Evolutionary conservation across 1,140 invertebrate genomes (phyloP).

Genomic region (Papilio aristodemus): DNA sequence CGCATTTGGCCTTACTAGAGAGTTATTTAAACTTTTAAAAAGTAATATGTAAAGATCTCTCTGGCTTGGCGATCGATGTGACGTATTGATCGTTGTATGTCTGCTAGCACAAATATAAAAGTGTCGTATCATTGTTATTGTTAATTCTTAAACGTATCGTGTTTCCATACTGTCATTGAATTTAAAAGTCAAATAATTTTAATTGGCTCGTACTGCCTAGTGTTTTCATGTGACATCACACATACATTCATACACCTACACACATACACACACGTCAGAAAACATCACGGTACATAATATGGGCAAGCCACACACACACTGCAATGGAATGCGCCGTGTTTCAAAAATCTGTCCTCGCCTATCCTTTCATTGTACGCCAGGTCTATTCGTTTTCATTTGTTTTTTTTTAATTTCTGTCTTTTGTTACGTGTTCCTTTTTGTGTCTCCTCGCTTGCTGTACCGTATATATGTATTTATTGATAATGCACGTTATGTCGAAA

Average conservation of each 20-base stretch:
- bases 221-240: slow-evolving; percentile 19
- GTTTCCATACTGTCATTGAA: slow-evolving; percentile 24
- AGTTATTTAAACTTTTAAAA: slow-evolving; percentile 28
- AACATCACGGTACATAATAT: slow-evolving; percentile 45
- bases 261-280: slow-evolving; percentile 56
- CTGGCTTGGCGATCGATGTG: slow-evolving; percentile 37
- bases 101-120: slow-evolving; percentile 1
- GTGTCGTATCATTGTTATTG: neutral
- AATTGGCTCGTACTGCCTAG: slow-evolving; percentile 40
- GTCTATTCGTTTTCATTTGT: slow-evolving; percentile 47
- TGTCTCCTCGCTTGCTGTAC: slow-evolving; percentile 71
- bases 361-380: slow-evolving; percentile 65
- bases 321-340: slow-evolving; percentile 70
- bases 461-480: slow-evolving; percentile 72
- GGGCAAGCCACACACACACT: slow-evolving; percentile 69
- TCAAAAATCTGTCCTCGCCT: slow-evolving; percentile 58
- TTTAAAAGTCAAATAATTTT: neutral
- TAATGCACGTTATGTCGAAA: slow-evolving; percentile 74
- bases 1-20: slow-evolving; percentile 46
- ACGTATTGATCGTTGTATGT: neutral
- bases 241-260: slow-evolving; percentile 43
- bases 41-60: slow-evolving; percentile 35
- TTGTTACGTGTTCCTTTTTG: slow-evolving; percentile 65
- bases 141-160: neutral
- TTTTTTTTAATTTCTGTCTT: slow-evolving; percentile 66